These are phyloP conservation scores for Poicephalus meyeri DNA, from an alignment of 2,113 vertebrate genomes.

Conservation along the genomic window DNA sequence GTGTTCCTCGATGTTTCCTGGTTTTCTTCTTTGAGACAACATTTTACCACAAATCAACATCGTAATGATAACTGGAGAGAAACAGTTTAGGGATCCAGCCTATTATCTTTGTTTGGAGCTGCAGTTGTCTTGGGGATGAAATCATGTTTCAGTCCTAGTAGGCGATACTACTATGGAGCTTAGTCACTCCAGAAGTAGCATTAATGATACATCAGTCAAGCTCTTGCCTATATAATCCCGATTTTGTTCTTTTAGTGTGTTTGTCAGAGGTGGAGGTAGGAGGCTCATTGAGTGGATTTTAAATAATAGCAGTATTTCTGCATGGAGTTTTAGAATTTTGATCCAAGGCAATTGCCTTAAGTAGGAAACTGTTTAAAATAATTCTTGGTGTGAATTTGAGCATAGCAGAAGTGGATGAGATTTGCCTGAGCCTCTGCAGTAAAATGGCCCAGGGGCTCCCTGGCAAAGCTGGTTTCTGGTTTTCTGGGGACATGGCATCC, in stretches of 20 bases:
- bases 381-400: not conserved
- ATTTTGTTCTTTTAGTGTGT: not conserved
- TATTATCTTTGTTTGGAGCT: not conserved
- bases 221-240: not conserved
- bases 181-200: constrained; percentile 33
- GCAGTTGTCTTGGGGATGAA: constrained; percentile 4
- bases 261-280: constrained; percentile 39
- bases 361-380: not conserved
- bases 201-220: constrained; percentile 29
- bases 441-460: not conserved
- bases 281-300: constrained; percentile 41
- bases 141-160: not conserved
- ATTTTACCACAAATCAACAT: not conserved
- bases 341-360: not conserved
- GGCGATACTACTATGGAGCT: constrained; percentile 14
- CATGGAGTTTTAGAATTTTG: not conserved
- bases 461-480: not conserved
- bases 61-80: not conserved
- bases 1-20: not conserved
- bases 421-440: not conserved
- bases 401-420: not conserved
- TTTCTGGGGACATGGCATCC: not conserved
- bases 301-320: not conserved
- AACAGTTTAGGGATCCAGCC: not conserved
- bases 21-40: not conserved